Evolutionary conservation across 2,888 invertebrate genomes (phyloP), one percentile per base, ranked within the genome.

Genomic region (Pteria penguin): DNA sequence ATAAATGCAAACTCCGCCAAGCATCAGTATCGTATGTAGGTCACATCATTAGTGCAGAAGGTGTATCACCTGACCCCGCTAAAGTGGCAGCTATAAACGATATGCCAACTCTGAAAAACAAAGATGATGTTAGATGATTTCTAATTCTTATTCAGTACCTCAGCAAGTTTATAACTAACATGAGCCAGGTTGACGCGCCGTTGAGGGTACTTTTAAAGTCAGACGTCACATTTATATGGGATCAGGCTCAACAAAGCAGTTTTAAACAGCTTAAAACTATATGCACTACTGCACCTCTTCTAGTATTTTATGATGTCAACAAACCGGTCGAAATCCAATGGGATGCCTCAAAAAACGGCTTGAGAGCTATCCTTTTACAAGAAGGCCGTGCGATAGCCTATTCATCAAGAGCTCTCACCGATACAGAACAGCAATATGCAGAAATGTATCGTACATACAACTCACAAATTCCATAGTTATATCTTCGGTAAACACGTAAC

Each of bases 1-100:
- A 33, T 22, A 70, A 70, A 33, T 70, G 70, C 22, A n/a, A 36
- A 5, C 4, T 70, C 11, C 60, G 36, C 11, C 58, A 70, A 52
- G n/a, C 69, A 54, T 77, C 77, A 75, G 78, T 75, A 0, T 54
- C 69, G 62, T 80, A 75, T 57, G 77, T 80, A 27, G 72, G 78
- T 24, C 80, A 77, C 54, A 62, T 29, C 32, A 24, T 75, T 3
- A 76, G 76, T 29, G 76, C 70, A 31, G 58, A 72, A 26, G 65
- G 52, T 45, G 27, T 65, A 8, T 75, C 72, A 52, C 77, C 77
- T 22, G 76, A 76, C 18, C 54, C 62, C 2, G 58, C 65, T 27
- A 26, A 67, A 31, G 55, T 76, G 1, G 31, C 33, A 36, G 76
- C 75, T 2, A 76, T 76, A 2, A 33, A 33, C 2, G 71, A 76